Percentiles rank a stretch among this genome's conserved stretches.
Evolutionary conservation across 2,113 vertebrate genomes (phyloP).

Genomic region (Butastur rufipennis): DNA sequence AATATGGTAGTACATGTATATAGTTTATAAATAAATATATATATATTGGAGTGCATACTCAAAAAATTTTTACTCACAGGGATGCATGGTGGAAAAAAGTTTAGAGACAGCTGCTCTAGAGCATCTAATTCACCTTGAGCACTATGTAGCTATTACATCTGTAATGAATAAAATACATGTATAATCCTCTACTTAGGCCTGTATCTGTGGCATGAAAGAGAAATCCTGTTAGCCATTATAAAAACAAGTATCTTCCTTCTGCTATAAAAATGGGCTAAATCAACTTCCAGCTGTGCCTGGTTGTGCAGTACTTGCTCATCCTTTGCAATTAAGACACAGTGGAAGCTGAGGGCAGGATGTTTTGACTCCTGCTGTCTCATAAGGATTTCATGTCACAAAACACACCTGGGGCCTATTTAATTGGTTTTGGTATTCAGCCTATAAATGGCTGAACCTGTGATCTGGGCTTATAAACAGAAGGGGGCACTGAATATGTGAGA

Average conservation of each 20-base stretch:
- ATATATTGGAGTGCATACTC: not conserved
- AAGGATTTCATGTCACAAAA: not conserved
- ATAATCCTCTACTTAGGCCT: not conserved
- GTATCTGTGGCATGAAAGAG: not conserved
- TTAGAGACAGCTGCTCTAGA: not conserved
- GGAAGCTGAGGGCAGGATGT: not conserved
- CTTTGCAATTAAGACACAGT: not conserved
- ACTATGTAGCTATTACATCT: not conserved
- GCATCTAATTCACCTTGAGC: not conserved
- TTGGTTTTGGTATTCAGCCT: not conserved
- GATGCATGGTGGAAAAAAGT: not conserved
- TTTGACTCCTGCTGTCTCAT: not conserved
- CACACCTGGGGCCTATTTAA: not conserved
- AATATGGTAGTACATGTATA: not conserved
- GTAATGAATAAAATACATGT: not conserved
- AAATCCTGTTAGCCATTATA: not conserved
- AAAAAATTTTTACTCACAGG: not conserved
- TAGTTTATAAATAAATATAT: not conserved
- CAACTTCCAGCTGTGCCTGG: not conserved
- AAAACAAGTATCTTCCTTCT: not conserved
- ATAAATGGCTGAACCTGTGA: not conserved
- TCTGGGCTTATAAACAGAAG: not conserved
- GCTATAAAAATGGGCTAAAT: not conserved
- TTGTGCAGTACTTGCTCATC: not conserved
- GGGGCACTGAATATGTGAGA: not conserved